Percentiles rank a stretch among this genome's conserved stretches.
Evolutionary conservation across 2,888 invertebrate genomes (phyloP).

Genomic region (Meliscaeva auricollis): DNA sequence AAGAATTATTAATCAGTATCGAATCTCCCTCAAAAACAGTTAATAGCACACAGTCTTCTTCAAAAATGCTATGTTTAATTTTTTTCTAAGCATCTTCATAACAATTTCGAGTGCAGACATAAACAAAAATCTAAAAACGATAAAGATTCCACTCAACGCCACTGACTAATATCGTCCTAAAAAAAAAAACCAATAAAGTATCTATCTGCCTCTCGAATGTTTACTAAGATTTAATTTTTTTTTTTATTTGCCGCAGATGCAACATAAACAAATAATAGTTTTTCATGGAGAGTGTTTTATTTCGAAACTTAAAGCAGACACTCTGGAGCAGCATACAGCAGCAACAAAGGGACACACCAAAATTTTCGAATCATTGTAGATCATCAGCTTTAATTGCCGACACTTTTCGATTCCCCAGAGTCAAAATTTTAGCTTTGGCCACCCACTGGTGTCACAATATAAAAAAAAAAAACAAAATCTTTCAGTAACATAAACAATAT

Average conservation of each 20-base stretch:
- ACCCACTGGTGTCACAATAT: conserved; percentile 61
- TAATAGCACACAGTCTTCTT: too few species aligned
- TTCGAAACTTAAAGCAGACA: conserved; percentile 16
- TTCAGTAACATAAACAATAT: conserved; percentile 43
- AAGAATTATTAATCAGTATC: too few species aligned
- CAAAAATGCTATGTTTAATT: not conserved
- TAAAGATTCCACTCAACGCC: conserved; percentile 25
- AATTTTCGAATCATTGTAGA: conserved; percentile 18
- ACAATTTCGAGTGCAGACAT: not conserved
- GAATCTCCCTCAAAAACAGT: too few species aligned
- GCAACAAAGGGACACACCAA: conserved; percentile 11
- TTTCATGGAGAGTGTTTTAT: conserved; percentile 10
- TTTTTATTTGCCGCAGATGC: not conserved
- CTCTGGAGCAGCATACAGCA: not conserved
- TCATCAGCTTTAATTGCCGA: conserved; percentile 57
- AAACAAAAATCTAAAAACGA: not conserved
- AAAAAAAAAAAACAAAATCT: too few species aligned
- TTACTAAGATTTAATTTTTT: not conserved
- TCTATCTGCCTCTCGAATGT: not conserved
- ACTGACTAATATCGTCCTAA: not conserved
- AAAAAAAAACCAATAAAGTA: not conserved
- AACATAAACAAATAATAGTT: conserved; percentile 28
- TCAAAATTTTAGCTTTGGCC: conserved; percentile 46
- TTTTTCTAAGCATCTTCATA: not conserved
- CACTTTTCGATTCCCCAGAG: conserved; percentile 32